Conservation (phyloP, 1,140 invertebrate species). For the Brevipalpus yothersi region DNA sequence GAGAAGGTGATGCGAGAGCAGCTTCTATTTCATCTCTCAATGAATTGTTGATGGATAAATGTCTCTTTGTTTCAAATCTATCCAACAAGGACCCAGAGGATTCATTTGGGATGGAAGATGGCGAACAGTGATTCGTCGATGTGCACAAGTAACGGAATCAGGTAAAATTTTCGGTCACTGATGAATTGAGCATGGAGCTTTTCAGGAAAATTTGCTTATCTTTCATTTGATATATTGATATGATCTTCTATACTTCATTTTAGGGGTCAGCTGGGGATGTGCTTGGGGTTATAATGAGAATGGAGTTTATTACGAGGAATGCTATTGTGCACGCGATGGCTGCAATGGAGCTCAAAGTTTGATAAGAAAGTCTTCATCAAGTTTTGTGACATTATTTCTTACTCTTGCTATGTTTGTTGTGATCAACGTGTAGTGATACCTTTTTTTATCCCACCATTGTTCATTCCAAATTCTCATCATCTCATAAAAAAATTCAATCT, state of each 20-base stretch:
- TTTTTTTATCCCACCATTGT: too few species aligned
- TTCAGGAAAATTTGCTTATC: not conserved
- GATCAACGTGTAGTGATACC: too few species aligned
- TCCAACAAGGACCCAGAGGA: conserved; percentile 60
- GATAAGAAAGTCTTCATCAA: too few species aligned
- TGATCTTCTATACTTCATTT: not conserved
- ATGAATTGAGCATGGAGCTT: not conserved
- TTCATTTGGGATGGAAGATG: conserved; percentile 84
- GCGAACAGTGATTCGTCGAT: conserved; percentile 65
- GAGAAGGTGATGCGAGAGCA: not conserved
- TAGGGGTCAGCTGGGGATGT: conserved; percentile 45
- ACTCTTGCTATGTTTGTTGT: too few species aligned
- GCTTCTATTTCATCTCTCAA: not conserved
- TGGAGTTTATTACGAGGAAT: conserved; percentile 81
- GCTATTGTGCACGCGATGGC: conserved; percentile 63
- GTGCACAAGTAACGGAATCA: conserved; percentile 54
- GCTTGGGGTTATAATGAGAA: conserved; percentile 82
- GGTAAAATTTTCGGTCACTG: conserved; percentile 4
- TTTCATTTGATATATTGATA: not conserved
- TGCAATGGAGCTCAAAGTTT: conserved; percentile 34
- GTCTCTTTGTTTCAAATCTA: conserved; percentile 37
- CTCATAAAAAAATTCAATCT: too few species aligned
- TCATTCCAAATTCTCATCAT: too few species aligned
- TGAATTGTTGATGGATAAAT: not conserved
- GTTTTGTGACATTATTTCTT: too few species aligned